Conservation (phyloP, 2,888 invertebrate species). For the Stenichneumon culpator region DNA sequence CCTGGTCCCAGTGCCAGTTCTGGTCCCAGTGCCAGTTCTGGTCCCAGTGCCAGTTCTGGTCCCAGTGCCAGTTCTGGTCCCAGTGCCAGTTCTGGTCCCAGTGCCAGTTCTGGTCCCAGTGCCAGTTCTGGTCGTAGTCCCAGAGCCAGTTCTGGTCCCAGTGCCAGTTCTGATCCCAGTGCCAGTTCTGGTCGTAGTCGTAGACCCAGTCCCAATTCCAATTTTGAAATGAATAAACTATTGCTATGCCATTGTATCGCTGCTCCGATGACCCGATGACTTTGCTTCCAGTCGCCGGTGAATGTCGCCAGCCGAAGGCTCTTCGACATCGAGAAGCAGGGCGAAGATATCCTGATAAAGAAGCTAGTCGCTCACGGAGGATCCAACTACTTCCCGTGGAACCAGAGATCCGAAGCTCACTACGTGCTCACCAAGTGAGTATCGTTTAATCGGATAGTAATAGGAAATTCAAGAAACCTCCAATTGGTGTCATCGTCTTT, state of each 20-base stretch:
- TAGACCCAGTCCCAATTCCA: too few relatives aligned
- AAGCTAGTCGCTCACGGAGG: conserved; percentile 76
- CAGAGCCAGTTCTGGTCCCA: too few relatives aligned
- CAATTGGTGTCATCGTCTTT: not conserved
- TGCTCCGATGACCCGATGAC: not conserved
- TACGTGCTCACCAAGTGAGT: conserved; percentile 83
- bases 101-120: too few relatives aligned
- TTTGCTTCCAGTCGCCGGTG: conserved; percentile 63
- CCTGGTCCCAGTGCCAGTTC: too few relatives aligned
- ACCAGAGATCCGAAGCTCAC: conserved; percentile 80
- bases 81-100: too few relatives aligned
- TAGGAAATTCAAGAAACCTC: not conserved
- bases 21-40: too few relatives aligned
- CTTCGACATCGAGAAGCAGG: conserved; percentile 72
- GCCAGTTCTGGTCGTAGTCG: too few relatives aligned
- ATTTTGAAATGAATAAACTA: too few relatives aligned
- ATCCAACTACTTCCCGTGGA: conserved; percentile 80
- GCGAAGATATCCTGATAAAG: conserved; percentile 72
- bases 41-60: too few relatives aligned
- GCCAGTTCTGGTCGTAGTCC: too few relatives aligned
- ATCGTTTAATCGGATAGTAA: not conserved
- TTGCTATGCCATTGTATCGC: not conserved
- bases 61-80: too few relatives aligned
- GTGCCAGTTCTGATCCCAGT: too few relatives aligned
- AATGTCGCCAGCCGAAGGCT: conserved; percentile 74